Conservation (phyloP, 2,797 vertebrate genomes). For the Lagocephalus sceleratus region DNA sequence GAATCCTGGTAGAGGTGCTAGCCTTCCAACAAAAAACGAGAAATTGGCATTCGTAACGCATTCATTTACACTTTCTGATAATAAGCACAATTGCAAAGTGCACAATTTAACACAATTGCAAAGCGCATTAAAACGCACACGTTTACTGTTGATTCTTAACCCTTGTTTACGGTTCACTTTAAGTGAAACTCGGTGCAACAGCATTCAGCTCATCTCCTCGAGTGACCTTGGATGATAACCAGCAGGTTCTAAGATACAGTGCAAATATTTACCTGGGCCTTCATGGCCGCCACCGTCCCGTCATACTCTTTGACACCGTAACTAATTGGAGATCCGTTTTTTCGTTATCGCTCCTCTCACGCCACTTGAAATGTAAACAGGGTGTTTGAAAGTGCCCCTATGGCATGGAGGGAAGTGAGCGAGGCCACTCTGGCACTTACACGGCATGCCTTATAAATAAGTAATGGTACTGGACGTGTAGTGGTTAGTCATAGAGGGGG, state of each 20-base stretch:
- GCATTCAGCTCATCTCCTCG: constrained; percentile 51
- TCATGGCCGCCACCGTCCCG: constrained; percentile 33
- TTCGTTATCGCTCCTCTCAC: constrained; percentile 70
- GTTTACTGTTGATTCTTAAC: constrained; percentile 10
- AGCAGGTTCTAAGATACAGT: constrained; percentile 44
- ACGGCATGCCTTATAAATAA: constrained; percentile 81
- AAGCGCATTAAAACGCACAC: constrained; percentile 11
- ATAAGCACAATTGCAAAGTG: constrained; percentile 4
- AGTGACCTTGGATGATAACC: constrained; percentile 52
- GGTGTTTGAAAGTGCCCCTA: constrained; percentile 78
- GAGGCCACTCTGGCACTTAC: constrained; percentile 79
- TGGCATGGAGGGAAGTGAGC: constrained; percentile 68
- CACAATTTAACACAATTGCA: constrained; percentile 8
- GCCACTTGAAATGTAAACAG: constrained; percentile 77
- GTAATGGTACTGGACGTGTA: constrained; percentile 82
- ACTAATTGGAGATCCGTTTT: constrained; percentile 74
- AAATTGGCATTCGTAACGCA: constrained; percentile 9
- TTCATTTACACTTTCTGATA: no score
- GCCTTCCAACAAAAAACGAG: constrained; percentile 8
- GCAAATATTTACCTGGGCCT: constrained; percentile 66
- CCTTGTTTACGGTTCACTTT: not conserved
- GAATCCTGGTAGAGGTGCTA: constrained; percentile 24
- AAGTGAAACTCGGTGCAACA: constrained; percentile 35
- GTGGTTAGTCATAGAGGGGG: constrained; percentile 79
- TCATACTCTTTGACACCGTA: constrained; percentile 66